A percentile compares a stretch with the other conserved stretches of the same genome.
These are phyloP conservation scores for Mantis religiosa DNA, from an alignment of 2,888 invertebrate genomes.

Conservation along the genomic window DNA sequence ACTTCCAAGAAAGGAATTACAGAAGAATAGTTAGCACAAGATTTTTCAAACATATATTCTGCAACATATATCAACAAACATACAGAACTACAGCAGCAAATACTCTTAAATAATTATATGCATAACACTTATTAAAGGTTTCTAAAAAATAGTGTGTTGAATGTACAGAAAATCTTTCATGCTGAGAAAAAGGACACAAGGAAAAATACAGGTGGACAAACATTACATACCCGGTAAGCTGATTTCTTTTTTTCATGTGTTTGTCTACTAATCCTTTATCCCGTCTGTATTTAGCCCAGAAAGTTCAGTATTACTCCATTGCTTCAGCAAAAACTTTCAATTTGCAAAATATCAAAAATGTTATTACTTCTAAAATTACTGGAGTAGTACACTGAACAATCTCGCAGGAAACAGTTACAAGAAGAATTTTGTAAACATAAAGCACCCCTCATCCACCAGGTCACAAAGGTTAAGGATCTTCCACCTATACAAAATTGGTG, in stretches of 20 bases:
- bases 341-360: too few species aligned
- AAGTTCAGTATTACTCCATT: neutral
- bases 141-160: neutral
- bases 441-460: constrained; percentile 3
- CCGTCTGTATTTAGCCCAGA: neutral
- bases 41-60: too few species aligned
- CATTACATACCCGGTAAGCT: constrained; percentile 29
- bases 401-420: neutral
- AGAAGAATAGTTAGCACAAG: too few species aligned
- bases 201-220: constrained; percentile 20
- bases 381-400: neutral
- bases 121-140: neutral
- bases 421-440: neutral
- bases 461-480: too few species aligned
- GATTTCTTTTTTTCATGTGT: neutral
- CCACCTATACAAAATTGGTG: neutral
- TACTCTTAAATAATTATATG: neutral
- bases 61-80: neutral
- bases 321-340: too few species aligned
- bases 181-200: constrained; percentile 3
- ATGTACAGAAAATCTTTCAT: neutral
- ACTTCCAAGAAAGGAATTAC: too few species aligned
- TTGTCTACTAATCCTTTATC: neutral
- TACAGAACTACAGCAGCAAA: neutral
- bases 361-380: too few species aligned